These are phyloP conservation scores for Drosophila bocqueti DNA, from an alignment of 1,140 invertebrate species.

Conservation along the genomic window DNA sequence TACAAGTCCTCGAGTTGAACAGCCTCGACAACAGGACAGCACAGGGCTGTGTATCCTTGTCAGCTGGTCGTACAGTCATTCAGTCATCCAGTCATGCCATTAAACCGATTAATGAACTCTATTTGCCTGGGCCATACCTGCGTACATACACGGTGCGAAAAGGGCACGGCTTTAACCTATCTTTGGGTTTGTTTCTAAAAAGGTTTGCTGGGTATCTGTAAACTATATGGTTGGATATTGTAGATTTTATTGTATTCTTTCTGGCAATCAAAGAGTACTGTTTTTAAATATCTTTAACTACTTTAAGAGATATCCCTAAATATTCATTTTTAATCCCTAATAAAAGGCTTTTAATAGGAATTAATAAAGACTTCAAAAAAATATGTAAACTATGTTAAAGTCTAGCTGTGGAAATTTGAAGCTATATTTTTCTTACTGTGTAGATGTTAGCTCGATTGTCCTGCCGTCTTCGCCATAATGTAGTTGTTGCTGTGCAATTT, in stretches of 20 bases:
- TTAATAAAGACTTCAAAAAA: too few species aligned
- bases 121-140: constrained; percentile 73
- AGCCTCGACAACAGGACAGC: constrained; percentile 40
- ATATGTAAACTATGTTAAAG: rapidly evolving
- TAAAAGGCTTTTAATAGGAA: neutral
- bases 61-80: constrained; percentile 40
- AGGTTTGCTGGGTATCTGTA: neutral
- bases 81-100: constrained; percentile 57
- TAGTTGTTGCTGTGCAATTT: constrained; percentile 77
- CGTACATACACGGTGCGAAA: constrained; percentile 7
- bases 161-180: too few species aligned
- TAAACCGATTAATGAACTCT: constrained; percentile 81
- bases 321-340: too few species aligned
- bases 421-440: constrained; percentile 3
- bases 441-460: constrained; percentile 48
- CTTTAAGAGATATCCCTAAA: neutral
- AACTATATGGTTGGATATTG: neutral
- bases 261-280: too few species aligned
- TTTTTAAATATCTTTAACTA: neutral
- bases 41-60: constrained; percentile 49
- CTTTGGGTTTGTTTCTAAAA: too few species aligned
- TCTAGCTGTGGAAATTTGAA: rapidly evolving
- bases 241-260: neutral
- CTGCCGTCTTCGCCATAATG: constrained; percentile 26
- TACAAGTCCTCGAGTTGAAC: constrained; percentile 48